Base-by-base conservation (phyloP, 1,140 invertebrate genomes). In the Homarus americanus region DNA sequence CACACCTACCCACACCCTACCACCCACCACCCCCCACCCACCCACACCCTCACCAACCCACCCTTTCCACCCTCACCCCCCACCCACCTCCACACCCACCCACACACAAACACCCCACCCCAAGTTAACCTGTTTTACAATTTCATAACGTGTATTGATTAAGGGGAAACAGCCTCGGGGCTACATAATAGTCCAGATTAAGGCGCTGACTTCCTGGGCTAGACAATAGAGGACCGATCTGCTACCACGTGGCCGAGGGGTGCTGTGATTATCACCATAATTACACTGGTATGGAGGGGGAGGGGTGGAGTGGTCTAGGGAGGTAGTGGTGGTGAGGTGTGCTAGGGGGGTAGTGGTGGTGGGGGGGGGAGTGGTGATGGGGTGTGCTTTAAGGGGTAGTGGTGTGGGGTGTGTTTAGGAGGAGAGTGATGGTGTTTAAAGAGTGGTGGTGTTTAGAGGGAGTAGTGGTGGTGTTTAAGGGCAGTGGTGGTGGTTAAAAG, bases 261-360 rank as follows among this genome's bases (percentile, higher is more conserved):
- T 72, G 36, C 84, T 17, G 72, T 86, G 84, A 86, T 86, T 86
- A 86, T 44, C 49, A 44, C 84, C n/a, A 76, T 86, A 86, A 86
- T 86, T 86, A 86, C 84, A n/a, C 20, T 28, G 79, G 63, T 12
- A 15, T 9, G 53, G 58, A 28, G 58, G 53, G n/a, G 12, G 9
- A 2, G n/a, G 79, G 41, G 79, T 34, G 38, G 79, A 1, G 53
- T 58, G 20, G 0, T 53, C 3, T 20, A 36, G 76, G 76, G 24
- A 36, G 15, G 76, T 12, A 40, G 41, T 41, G 7, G 34, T 44
- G 76, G 4, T 4, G 66, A 20, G 66, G 66, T 72, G 41, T 28
- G 44, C 40, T 9, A 17, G 12, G 38, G 76, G 9, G 40, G 41
- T 9, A 15, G 36, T 79, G 5, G 41, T 28, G 38, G 34, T n/a